Evolutionary conservation across 2,113 vertebrate genomes (phyloP), one percentile per base, ranked within the genome.

Genomic region (Physeter macrocephalus): DNA sequence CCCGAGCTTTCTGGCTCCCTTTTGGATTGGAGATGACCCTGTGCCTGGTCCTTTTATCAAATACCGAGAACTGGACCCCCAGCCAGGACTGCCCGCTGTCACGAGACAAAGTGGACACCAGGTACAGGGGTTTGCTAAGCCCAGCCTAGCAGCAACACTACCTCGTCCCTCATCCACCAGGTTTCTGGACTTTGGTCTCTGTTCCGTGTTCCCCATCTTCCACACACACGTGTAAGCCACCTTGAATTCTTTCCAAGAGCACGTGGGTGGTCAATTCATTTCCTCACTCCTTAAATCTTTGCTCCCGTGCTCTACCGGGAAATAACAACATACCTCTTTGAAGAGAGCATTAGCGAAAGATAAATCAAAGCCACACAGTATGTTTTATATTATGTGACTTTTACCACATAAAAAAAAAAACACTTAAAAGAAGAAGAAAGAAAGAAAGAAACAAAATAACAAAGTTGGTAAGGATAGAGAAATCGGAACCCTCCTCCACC

Each of bases 1-100:
- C 31, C 75, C 1, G 1, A 46, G 31, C 10, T 1, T 14, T 23
- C 10, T 6, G 49, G 34, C 31, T 57, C n/a, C 49, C 21, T 36
- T 25, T 36, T 23, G 77, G 25, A 80, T 0, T 13, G 49, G 6
- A 49, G 12, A 7, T 7, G 49, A 25, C 49, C 2, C 49, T 1
- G 0, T 9, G 49, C 6, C 2, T 0, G 0, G 49, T 9, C 49
- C 49, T 36, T 80, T 36, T 57, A 57, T 57, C 77, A 36, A 14
- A 57, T 25, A 8, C 77, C 0, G 0, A 52, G 6, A 0, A 34
- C 75, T 25, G 34, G 18, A 78, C 3, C 0, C 49, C 7, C 3
- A 0, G 49, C 49, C 34, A 2, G n/a, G 3, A 31, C 3, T 3
- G 3, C 46, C 11, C 12, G 0, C 23, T 25, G 12, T 80, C 77